These are phyloP conservation scores for Oeneis ivallda DNA, from an alignment of 2,888 invertebrate genomes.

Conservation along the genomic window DNA sequence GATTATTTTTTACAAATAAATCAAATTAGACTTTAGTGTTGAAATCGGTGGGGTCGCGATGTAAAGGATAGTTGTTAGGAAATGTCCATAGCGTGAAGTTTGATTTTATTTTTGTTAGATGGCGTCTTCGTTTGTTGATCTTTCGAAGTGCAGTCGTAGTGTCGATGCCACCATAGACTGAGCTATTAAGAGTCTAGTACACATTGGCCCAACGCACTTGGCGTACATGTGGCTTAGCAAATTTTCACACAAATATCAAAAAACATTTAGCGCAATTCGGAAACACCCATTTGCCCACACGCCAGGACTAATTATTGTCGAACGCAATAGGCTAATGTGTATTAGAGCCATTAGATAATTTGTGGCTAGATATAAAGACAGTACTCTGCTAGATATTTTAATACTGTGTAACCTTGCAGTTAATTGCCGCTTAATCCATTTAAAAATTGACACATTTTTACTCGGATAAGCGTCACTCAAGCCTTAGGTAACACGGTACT, in stretches of 20 bases:
- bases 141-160: constrained; percentile 25
- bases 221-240: too few relatives aligned
- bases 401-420: too few relatives aligned
- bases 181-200: constrained; percentile 26
- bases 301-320: too few relatives aligned
- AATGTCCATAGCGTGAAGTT: constrained; percentile 53
- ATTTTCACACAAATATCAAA: too few relatives aligned
- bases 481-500: too few relatives aligned
- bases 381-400: constrained; percentile 10
- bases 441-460: too few relatives aligned
- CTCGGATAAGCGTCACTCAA: too few relatives aligned
- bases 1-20: neutral
- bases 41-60: constrained; percentile 10
- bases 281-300: too few relatives aligned
- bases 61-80: constrained; percentile 12
- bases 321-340: too few relatives aligned
- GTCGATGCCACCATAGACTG: constrained; percentile 43
- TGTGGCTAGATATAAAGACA: constrained; percentile 27
- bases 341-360: constrained; percentile 27
- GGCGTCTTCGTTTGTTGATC: neutral
- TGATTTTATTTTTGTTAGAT: constrained; percentile 54
- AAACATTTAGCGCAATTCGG: too few relatives aligned
- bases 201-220: too few relatives aligned
- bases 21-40: constrained; percentile 12
- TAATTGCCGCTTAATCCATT: too few relatives aligned